Evolutionary conservation across 2,113 vertebrate genomes (phyloP).

Genomic region (Muntiacus reevesi): DNA sequence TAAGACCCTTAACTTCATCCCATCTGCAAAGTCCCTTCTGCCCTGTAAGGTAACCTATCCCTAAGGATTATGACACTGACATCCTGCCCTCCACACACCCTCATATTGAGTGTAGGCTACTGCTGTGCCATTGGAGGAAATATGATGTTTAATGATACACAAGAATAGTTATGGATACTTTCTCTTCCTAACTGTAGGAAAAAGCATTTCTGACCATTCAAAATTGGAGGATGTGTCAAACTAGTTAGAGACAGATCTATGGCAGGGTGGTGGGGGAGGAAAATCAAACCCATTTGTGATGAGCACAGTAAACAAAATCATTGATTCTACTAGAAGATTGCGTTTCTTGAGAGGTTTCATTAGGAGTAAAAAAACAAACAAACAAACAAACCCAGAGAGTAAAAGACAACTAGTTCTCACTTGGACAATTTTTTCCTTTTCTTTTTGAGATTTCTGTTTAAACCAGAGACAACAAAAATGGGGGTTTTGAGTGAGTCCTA

Average conservation of each 20-base stretch:
- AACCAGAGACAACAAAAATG: background rate
- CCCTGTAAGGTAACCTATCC: accelerated
- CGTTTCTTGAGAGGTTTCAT: background rate
- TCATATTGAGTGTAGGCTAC: accelerated
- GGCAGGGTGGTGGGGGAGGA: accelerated
- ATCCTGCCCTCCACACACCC: accelerated
- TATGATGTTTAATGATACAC: background rate
- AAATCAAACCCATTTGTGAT: accelerated
- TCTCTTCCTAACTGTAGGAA: background rate
- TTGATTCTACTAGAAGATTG: background rate
- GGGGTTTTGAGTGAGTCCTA: background rate
- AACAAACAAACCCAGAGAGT: too few species aligned
- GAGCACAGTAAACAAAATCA: background rate
- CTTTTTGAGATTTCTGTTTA: background rate
- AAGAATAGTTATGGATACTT: background rate
- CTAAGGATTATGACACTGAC: background rate
- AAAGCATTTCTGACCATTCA: background rate
- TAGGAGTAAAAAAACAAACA: background rate
- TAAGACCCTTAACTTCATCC: background rate
- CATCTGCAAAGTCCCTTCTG: background rate
- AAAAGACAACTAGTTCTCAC: background rate
- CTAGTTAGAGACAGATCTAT: background rate
- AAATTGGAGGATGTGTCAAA: accelerated
- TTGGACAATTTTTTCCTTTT: background rate
- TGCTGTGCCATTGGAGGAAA: too few species aligned